Evolutionary conservation across 2,888 invertebrate genomes (phyloP), one percentile per base, ranked within the genome.

Genomic region (Baronia brevicornis): DNA sequence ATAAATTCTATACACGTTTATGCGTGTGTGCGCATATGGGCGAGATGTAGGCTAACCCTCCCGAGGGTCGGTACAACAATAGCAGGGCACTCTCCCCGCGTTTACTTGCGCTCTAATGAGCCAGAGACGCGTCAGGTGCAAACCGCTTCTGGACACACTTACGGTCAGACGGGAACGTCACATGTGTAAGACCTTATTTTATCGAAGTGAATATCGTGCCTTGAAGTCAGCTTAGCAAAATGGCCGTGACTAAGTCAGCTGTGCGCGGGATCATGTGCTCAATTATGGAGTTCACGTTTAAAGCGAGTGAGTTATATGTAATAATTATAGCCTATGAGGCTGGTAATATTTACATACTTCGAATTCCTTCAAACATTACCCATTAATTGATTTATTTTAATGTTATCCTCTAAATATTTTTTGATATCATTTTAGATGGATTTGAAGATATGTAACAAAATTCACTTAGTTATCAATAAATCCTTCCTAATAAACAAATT

Each of bases 231-330:
- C 10, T 14, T 31, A 5, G 3, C n/a, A 51, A 58, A 38, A 80
- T 80, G 80, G 70, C 79, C 18, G 60, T 74, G 33, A 82, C 84
- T 7, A 82, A 78, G 52, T 72, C 80, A 24, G 71, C 68, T 30
- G 78, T 84, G 29, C 77, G 84, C 38, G 84, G 84, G 39, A 69
- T 82, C 48, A 84, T 84, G 84, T 84, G 80, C 51, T 72, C 80
- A 37, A 67, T 84, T 44, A 78, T 84, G 80, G 84, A 84, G 60
- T 72, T 84, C 49, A 84, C 84, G 40, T 84, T 84, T 51, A 82
- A 73, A 84, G 84, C 84, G 75, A 84, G 84, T 84, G 80, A 82
- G 78, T 44, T 32, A 36, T 10, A 33, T 28, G 33, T 10, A 7
- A 18, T 18, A 20, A 27, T 12, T 14, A 20, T 19, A 17, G 26